These are phyloP conservation scores for Alentia gelatinosa DNA, from an alignment of 2,888 invertebrate species.

Conservation along the genomic window DNA sequence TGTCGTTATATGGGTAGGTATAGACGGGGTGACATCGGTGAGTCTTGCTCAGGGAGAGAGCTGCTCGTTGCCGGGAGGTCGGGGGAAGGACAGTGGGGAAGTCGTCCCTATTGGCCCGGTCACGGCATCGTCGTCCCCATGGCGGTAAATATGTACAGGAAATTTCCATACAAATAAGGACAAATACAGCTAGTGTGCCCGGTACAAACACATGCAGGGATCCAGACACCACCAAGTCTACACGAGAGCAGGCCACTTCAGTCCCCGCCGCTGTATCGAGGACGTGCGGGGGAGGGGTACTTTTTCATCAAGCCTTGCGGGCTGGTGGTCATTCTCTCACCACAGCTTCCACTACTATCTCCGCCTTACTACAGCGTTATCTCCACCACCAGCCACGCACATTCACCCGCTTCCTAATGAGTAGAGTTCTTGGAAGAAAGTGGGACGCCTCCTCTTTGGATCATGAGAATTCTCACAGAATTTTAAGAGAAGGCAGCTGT, in stretches of 20 bases:
- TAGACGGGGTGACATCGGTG: too few relatives aligned
- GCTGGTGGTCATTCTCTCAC: too few relatives aligned
- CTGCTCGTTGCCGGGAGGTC: too few relatives aligned
- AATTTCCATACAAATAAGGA: constrained; percentile 33
- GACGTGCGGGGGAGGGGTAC: neutral
- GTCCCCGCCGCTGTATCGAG: neutral
- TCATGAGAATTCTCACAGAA: too few relatives aligned
- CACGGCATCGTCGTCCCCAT: neutral
- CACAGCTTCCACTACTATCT: neutral
- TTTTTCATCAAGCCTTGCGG: too few relatives aligned
- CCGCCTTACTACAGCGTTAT: neutral
- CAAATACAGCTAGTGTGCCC: neutral
- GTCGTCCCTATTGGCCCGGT: neutral
- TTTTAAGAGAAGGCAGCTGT: too few relatives aligned
- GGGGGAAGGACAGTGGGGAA: neutral
- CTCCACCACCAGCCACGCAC: neutral
- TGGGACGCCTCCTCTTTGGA: too few relatives aligned
- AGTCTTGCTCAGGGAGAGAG: too few relatives aligned
- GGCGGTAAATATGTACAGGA: constrained; percentile 10
- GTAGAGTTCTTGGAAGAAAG: too few relatives aligned
- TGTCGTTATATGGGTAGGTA: too few relatives aligned
- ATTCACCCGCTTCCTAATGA: too few relatives aligned
- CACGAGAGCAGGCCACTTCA: neutral
- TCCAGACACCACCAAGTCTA: neutral
- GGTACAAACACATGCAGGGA: neutral